Evolutionary conservation across 2,797 vertebrate species (phyloP), one percentile per base, ranked within the genome.

Genomic region (Bucorvus abyssinicus): DNA sequence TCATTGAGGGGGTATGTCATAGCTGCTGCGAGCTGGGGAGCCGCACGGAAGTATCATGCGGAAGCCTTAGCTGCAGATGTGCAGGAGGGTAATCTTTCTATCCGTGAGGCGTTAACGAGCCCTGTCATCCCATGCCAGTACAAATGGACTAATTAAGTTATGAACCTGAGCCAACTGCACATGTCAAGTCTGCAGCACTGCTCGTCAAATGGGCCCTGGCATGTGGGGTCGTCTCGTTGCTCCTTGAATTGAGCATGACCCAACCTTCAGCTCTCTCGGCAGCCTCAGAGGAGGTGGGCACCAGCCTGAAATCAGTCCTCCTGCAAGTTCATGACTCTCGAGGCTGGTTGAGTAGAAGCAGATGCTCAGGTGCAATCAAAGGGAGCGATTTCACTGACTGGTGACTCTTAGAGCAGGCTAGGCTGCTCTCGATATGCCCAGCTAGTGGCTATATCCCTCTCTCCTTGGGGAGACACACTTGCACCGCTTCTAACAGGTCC

Each of bases 51-150:
- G 36, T 81, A 95, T 94, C 83, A 75, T 1, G 4, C 2, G 0
- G 64, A 95, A 95, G 84, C 70, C 78, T 91, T 84, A 79, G 73
- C 84, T 95, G 64, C 94, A 90, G 95, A 96, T 90, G 89, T 82
- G 73, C 93, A 67, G 60, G 59, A 94, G 77, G 85, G 64, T 70
- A 57, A 74, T 87, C 95, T 89, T 84, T 84, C 93, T 96, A 44
- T 84, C 83, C 56, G 1, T 14, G 68, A 96, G 89, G 80, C 75
- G 87, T 80, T 91, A 42, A 63, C 94, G 87, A 97, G 86, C 71
- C 73, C 93, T 96, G 87, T 96, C 95, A 96, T 97, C 85, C 87
- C 44, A 23, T 47, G 87, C 94, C 96, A 97, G 90, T 89, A 95
- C 68, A 96, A 97, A 97, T 82, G 85, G 50, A 88, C 83, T 96